phyloP scores from a whole-genome alignment of 2,888 invertebrate species.

The Euplexia lucipara region DNA sequence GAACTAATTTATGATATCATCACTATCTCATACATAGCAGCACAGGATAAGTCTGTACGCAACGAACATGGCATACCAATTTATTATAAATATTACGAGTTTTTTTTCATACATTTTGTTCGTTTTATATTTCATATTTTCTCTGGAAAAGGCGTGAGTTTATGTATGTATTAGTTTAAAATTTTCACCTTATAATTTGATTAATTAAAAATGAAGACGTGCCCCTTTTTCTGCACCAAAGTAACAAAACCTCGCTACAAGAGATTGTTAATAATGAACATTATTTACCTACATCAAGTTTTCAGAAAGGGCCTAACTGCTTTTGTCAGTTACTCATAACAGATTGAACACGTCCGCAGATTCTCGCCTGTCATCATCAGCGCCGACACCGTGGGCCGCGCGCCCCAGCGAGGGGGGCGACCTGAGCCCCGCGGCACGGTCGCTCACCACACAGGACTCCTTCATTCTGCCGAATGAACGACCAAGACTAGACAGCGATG shows the following conservation, averaged over 20 bases:
- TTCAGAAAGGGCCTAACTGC: neutral
- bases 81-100: neutral
- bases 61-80: constrained; percentile 1
- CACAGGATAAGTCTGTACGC: constrained; percentile 1
- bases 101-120: neutral
- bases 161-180: constrained; percentile 15
- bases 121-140: constrained; percentile 41
- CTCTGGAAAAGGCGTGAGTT: constrained; percentile 18
- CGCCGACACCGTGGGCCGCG: constrained; percentile 80
- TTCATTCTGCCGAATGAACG: constrained; percentile 74
- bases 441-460: constrained; percentile 78
- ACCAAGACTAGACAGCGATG: constrained; percentile 87
- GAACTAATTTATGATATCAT: constrained; percentile 49
- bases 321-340: constrained; percentile 10
- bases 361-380: constrained; percentile 82
- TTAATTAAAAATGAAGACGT: neutral
- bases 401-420: constrained; percentile 67
- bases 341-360: constrained; percentile 64
- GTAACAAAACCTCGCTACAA: too few species aligned
- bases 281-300: too few species aligned
- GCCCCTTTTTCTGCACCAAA: neutral
- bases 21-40: neutral
- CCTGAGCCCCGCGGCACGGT: constrained; percentile 78
- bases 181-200: neutral
- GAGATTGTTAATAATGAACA: neutral